Percentiles rank a stretch among this genome's conserved stretches.
phyloP scores from a whole-genome alignment of 1,140 invertebrate genomes.

The Mycetomoellerius zeteki region DNA sequence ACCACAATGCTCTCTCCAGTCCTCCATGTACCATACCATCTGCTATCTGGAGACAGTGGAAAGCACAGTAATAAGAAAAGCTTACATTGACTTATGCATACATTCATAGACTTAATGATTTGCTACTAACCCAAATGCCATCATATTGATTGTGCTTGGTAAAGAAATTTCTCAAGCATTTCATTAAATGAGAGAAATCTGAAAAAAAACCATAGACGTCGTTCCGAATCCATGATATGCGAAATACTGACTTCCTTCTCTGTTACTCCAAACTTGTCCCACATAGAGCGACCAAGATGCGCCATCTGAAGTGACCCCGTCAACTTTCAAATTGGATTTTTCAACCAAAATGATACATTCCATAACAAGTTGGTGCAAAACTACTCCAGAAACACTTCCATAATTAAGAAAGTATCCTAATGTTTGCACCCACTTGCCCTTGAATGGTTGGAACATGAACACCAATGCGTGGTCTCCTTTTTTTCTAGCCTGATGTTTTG shows the following conservation, averaged over 20 bases:
- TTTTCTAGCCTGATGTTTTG: background rate
- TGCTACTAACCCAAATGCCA: background rate
- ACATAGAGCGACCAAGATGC: background rate
- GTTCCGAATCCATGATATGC: background rate
- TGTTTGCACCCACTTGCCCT: background rate
- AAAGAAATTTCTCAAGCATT: background rate
- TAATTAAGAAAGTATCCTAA: too few relatives aligned
- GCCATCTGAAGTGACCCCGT: background rate
- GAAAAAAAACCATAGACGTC: background rate
- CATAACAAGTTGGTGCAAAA: background rate
- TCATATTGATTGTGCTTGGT: background rate
- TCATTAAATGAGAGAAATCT: background rate
- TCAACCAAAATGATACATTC: background rate
- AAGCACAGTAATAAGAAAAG: too few relatives aligned
- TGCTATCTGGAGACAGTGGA: too few relatives aligned
- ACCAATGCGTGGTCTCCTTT: background rate
- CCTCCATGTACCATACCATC: too few relatives aligned
- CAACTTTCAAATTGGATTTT: background rate
- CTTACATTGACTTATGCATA: too few relatives aligned
- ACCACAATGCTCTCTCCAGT: too few relatives aligned
- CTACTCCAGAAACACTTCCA: too few relatives aligned
- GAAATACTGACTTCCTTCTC: background rate
- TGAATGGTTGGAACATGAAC: background rate
- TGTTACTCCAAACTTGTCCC: background rate
- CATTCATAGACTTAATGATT: too few relatives aligned